Percentiles rank a stretch among this genome's conserved stretches.
Evolutionary conservation across 2,797 vertebrate genomes (phyloP).

Genomic region (Aldrovandia affinis): DNA sequence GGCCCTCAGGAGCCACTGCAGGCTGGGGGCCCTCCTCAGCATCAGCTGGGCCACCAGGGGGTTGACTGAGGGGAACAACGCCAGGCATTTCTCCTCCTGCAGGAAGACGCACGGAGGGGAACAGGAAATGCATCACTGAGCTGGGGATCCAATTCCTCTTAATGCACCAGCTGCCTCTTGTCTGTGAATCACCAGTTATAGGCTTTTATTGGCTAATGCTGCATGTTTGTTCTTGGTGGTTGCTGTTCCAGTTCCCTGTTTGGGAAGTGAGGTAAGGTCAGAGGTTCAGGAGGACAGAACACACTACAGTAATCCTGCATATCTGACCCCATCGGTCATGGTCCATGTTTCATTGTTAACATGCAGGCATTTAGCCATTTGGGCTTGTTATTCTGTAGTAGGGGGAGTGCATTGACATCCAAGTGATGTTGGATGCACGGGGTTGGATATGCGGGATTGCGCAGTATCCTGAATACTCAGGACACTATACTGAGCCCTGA

Average conservation of each 20-base stretch:
- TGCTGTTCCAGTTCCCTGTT: not conserved
- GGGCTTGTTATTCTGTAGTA: no score
- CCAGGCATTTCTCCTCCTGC: conserved; percentile 82
- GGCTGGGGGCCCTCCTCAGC: conserved; percentile 76
- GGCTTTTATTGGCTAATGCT: not conserved
- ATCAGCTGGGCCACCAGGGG: conserved; percentile 88
- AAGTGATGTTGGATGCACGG: no score
- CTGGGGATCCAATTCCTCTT: not conserved
- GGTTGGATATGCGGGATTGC: no score
- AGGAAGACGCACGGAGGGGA: conserved; percentile 25
- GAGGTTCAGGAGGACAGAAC: not conserved
- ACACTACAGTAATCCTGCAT: not conserved
- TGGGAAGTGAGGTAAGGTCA: not conserved
- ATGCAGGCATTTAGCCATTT: no score
- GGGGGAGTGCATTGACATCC: no score
- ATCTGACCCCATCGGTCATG: no score
- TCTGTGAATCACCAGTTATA: not conserved
- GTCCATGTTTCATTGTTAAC: no score
- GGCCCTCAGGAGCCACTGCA: conserved; percentile 80
- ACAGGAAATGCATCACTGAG: conserved; percentile 30
- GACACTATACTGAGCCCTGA: no score
- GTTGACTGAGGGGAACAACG: conserved; percentile 86
- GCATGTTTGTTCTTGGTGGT: not conserved
- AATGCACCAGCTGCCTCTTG: no score
- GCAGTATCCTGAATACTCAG: no score